Conservation (phyloP, 2,113 vertebrate genomes). For the Megaleporinus macrocephalus region DNA sequence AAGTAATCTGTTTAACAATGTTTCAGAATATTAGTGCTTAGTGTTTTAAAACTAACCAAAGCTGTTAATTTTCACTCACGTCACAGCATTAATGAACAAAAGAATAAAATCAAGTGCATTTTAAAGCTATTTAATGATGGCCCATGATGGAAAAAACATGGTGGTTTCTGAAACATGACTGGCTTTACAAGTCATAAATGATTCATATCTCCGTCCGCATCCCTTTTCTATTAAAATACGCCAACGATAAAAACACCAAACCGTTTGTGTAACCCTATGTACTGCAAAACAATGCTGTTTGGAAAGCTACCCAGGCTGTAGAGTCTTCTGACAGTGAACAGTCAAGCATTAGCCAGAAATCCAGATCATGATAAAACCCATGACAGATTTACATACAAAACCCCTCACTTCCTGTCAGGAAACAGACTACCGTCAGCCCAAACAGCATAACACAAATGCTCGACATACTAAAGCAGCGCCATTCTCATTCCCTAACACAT, state of each 20-base stretch:
- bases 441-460: neutral
- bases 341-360: neutral
- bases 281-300: neutral
- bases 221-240: neutral
- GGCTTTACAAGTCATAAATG: neutral
- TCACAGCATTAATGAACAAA: conserved; percentile 24
- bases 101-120: conserved; percentile 33
- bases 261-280: neutral
- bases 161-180: neutral
- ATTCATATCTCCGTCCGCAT: neutral
- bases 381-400: conserved; percentile 18
- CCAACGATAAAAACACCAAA: conserved; percentile 14
- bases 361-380: conserved; percentile 40
- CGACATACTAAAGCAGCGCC: neutral
- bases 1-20: neutral
- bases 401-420: conserved; percentile 5
- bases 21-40: conserved; percentile 39
- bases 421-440: conserved; percentile 5
- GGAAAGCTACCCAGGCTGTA: neutral
- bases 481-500: neutral
- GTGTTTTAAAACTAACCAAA: conserved; percentile 23
- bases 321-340: neutral
- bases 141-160: neutral
- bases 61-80: conserved; percentile 8
- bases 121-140: neutral